phyloP scores from a whole-genome alignment of 2,797 vertebrate genomes.

The Loriculus beryllinus region DNA sequence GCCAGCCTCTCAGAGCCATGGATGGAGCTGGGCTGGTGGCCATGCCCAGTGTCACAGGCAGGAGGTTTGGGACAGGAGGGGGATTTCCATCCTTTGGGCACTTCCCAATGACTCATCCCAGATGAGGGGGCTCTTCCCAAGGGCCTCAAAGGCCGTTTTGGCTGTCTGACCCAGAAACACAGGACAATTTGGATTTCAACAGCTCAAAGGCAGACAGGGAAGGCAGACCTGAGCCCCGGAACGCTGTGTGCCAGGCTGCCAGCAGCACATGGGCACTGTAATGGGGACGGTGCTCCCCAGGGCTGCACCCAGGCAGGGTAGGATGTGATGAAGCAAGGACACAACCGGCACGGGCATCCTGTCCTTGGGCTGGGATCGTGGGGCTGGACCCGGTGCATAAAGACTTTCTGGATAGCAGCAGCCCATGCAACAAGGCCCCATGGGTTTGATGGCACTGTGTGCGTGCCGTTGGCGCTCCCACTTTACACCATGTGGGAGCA shows the following conservation, averaged over 20 bases:
- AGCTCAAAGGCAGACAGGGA: not conserved
- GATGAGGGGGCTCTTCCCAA: not conserved
- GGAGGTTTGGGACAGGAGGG: not conserved
- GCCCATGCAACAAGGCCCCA: accelerated
- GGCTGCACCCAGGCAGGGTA: not conserved
- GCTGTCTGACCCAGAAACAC: not conserved
- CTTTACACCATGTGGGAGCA: not conserved
- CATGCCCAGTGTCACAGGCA: accelerated
- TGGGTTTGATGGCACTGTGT: not conserved
- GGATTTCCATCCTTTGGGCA: not conserved
- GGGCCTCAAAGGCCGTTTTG: accelerated
- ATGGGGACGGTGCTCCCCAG: not conserved
- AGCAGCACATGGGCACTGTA: accelerated
- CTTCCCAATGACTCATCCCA: not conserved
- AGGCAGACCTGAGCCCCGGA: not conserved
- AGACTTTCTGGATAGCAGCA: not conserved
- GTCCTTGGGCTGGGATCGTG: not conserved
- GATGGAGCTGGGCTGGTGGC: not conserved
- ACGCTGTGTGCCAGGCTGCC: accelerated
- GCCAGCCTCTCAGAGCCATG: accelerated
- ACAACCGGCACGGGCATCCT: accelerated
- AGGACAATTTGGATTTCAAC: accelerated
- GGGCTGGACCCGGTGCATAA: not conserved
- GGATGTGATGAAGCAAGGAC: not conserved
- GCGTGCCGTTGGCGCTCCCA: accelerated